A percentile compares a stretch with the other conserved stretches of the same genome.
These are phyloP conservation scores for Globodera rostochiensis DNA, from an alignment of 1,140 invertebrate genomes.

Conservation along the genomic window DNA sequence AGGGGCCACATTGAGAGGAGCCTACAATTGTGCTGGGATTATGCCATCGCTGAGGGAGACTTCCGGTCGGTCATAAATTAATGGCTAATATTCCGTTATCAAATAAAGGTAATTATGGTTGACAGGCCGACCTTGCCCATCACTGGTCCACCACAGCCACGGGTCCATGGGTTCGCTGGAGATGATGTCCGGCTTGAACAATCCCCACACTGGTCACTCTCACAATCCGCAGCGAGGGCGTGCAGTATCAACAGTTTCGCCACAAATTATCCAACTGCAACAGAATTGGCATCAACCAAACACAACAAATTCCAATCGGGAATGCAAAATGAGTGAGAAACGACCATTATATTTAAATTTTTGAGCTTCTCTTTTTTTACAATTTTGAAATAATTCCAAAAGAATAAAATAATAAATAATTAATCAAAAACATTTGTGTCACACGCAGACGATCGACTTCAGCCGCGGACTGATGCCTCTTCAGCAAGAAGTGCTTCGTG, in stretches of 20 bases:
- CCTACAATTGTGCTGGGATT: not conserved
- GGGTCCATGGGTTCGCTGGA: constrained; percentile 1
- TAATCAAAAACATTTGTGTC: not conserved
- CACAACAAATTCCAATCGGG: not conserved
- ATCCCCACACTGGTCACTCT: not conserved
- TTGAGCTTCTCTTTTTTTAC: not conserved
- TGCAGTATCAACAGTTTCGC: not conserved
- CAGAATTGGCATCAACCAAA: not conserved
- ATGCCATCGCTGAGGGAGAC: not conserved
- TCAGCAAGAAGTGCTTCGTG: constrained; percentile 33
- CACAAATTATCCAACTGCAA: not conserved
- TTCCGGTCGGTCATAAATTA: not conserved
- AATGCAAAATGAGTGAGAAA: not conserved
- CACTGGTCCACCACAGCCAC: not conserved
- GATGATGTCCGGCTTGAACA: not conserved
- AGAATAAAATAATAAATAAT: too few species aligned
- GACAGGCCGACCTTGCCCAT: constrained; percentile 16
- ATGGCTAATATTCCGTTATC: not conserved
- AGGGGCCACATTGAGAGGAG: not conserved
- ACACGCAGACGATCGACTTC: constrained; percentile 6
- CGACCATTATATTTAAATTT: not conserved
- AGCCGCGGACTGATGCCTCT: not conserved
- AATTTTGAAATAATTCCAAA: not conserved
- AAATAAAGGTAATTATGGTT: not conserved
- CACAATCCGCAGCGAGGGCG: not conserved